A percentile compares a stretch with the other conserved stretches of the same genome.
Conservation (phyloP, 2,888 invertebrate species). For the Dicranocentrus wangi region DNA sequence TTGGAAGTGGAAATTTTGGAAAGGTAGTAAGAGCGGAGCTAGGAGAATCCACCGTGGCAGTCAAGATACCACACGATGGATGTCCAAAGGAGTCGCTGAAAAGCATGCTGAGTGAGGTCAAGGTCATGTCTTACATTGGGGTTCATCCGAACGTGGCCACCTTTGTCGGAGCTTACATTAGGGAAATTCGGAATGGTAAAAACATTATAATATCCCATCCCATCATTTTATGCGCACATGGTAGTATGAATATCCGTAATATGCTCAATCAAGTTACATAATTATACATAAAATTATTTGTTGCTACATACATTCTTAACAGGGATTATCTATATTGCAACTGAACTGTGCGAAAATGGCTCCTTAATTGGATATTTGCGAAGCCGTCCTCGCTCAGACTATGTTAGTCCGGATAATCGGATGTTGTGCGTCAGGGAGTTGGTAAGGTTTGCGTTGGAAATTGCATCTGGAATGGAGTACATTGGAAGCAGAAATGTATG, state of each 20-base stretch:
- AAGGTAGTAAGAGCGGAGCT: not conserved
- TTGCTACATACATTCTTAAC: not conserved
- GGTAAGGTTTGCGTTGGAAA: not conserved
- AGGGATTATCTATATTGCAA: slow-evolving; percentile 8
- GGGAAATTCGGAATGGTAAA: slow-evolving; percentile 14
- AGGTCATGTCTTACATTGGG: slow-evolving; percentile 25
- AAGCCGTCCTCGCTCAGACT: not conserved
- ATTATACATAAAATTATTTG: not conserved
- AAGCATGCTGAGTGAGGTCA: slow-evolving; percentile 13
- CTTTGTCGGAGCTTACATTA: slow-evolving; percentile 18
- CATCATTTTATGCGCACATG: not conserved
- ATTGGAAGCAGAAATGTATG: not conserved
- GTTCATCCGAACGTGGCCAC: not conserved
- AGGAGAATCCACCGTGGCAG: not conserved
- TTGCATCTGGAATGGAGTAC: slow-evolving; percentile 18
- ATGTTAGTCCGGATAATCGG: not conserved
- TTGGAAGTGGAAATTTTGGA: not conserved
- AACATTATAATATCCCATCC: too few relatives aligned
- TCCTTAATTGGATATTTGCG: not conserved
- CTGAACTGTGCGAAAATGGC: slow-evolving; percentile 8
- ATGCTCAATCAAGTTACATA: not conserved
- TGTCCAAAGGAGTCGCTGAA: not conserved
- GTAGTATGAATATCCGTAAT: not conserved
- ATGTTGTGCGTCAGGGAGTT: not conserved
- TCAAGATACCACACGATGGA: not conserved